phyloP scores from a whole-genome alignment of 2,113 vertebrate genomes.

The Scortum barcoo region DNA sequence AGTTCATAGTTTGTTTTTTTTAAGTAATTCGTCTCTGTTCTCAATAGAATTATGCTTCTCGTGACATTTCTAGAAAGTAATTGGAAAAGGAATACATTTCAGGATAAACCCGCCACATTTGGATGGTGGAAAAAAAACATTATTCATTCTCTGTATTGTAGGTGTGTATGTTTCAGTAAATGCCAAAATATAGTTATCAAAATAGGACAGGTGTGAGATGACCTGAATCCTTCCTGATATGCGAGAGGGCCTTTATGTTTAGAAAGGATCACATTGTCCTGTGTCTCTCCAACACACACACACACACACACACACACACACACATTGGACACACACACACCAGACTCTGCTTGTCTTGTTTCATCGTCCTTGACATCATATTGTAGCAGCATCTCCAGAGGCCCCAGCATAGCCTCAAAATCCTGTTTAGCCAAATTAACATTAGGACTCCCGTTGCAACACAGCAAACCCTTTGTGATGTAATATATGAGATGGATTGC shows the following conservation, averaged over 20 bases:
- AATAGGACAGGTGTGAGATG: neutral
- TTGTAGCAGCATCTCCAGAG: slow-evolving; percentile 64
- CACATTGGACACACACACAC: slow-evolving; percentile 16
- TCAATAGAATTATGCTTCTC: slow-evolving; percentile 19
- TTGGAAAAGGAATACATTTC: slow-evolving; percentile 28
- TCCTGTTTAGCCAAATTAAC: slow-evolving; percentile 74
- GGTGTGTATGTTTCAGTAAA: slow-evolving; percentile 2
- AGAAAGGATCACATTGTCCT: slow-evolving; percentile 17
- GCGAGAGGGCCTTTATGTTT: slow-evolving; percentile 17
- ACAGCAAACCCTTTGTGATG: slow-evolving; percentile 55
- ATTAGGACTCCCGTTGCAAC: slow-evolving; percentile 40
- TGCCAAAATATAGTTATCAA: slow-evolving; percentile 15
- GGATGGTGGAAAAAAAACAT: slow-evolving; percentile 12
- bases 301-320: slow-evolving; percentile 30
- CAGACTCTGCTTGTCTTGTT: slow-evolving; percentile 36
- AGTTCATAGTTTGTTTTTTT: no score
- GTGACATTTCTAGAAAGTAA: slow-evolving; percentile 47
- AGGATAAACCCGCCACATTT: slow-evolving; percentile 4
- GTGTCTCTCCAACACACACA: neutral
- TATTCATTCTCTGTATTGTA: slow-evolving; percentile 3
- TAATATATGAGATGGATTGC: slow-evolving; percentile 44
- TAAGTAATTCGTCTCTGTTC: slow-evolving; percentile 31
- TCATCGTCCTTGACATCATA: slow-evolving; percentile 71
- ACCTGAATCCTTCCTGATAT: slow-evolving; percentile 23
- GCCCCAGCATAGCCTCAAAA: slow-evolving; percentile 67